Conservation (phyloP, 2,113 vertebrate genomes). For the Numenius arquata region DNA sequence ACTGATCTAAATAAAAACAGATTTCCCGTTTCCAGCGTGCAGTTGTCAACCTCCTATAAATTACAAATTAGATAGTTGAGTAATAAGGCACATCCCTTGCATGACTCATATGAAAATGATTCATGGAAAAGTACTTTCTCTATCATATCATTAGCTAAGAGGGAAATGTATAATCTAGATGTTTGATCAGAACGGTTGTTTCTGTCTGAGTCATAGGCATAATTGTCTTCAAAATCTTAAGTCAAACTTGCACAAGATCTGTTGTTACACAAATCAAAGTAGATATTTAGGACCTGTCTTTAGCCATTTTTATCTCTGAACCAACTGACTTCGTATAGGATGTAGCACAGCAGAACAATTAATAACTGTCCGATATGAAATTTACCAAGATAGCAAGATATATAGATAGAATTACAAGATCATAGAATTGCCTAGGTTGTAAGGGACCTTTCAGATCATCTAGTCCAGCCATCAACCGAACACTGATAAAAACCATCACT, state of each 20-base stretch:
- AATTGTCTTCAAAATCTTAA: not conserved
- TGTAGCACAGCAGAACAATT: not conserved
- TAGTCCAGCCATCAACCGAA: too few relatives aligned
- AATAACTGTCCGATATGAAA: not conserved
- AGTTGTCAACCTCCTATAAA: not conserved
- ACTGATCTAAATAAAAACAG: not conserved
- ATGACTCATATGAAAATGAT: constrained; percentile 14
- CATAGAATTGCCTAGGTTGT: too few relatives aligned
- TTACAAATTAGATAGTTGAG: not conserved
- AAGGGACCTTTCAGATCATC: too few relatives aligned
- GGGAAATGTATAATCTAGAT: not conserved
- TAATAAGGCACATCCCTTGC: not conserved
- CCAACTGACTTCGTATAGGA: not conserved
- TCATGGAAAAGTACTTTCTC: constrained; percentile 18
- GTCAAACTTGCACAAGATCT: not conserved
- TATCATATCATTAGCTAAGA: not conserved
- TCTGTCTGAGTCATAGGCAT: not conserved
- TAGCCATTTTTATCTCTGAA: not conserved
- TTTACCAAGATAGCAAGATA: not conserved
- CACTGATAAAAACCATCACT: too few relatives aligned
- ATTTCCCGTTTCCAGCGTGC: not conserved
- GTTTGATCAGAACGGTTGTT: not conserved
- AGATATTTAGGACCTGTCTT: not conserved
- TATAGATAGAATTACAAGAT: not conserved
- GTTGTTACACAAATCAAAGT: not conserved